Evolutionary conservation across 64 coral and sea anemone species (phyloP), one percentile per base, ranked within the genome.

Genomic region (Anthopleura sola): DNA sequence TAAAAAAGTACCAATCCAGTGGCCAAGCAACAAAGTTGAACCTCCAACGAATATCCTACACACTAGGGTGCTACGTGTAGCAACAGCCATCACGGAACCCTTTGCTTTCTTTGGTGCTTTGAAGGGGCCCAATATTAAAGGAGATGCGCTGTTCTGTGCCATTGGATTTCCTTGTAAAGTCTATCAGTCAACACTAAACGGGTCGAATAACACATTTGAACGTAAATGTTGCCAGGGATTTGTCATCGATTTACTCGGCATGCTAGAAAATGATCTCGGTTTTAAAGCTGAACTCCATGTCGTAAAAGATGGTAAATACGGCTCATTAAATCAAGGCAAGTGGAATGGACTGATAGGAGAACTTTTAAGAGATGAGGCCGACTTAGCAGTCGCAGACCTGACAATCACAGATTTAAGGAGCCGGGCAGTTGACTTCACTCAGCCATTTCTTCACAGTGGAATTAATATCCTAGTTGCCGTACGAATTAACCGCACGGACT

Each of bases 321-420:
- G 86, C 11, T 29, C 28, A 28, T 39, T 56, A 31, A 29, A 79
- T 47, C 11, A 53, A 37, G 68, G 74, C 14, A 51, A 28, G 16
- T 87, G 85, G 85, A 87, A 71, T 48, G 85, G 85, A 37, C 3
- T 88, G 86, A 88, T 88, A 17, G 86, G 86, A 50, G 86, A 88
- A 32, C 76, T 88, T 23, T 23, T 88, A 6, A 75, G 86, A 16
- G 86, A 75, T 15, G 86, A 88, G 21, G 86, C 75, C 18, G 86
- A 88, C 34, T 10, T 88, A 28, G 86, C 86, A 31, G 24, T 88
- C 36, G 86, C 74, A 19, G 86, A 88, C 38, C 15, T 88, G 18
- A 88, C 86, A 1, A 88, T 88, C 75, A 88, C 86, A 37, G 54
- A 88, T 78, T 33, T 49, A 31, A 58, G 86, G 11, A 88, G 51